These are phyloP conservation scores for Orussus abietinus DNA, from an alignment of 1,140 invertebrate genomes.

Conservation along the genomic window DNA sequence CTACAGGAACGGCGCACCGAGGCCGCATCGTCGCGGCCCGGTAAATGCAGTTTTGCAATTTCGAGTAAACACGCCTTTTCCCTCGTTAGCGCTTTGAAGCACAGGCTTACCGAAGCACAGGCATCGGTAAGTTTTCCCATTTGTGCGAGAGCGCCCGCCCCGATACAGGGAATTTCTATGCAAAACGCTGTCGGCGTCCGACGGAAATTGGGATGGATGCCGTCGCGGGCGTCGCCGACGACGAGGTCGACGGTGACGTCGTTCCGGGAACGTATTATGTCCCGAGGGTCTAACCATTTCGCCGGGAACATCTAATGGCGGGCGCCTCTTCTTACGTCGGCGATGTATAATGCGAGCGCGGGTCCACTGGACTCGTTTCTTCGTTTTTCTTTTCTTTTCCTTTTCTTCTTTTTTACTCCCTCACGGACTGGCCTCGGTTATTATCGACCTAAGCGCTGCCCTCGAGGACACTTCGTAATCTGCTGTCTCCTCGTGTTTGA, in stretches of 20 bases:
- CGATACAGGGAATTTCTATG: constrained; percentile 28
- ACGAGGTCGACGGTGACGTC: constrained; percentile 15
- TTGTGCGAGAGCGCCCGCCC: constrained; percentile 18
- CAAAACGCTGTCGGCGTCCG: constrained; percentile 19
- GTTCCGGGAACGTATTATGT: constrained; percentile 20
- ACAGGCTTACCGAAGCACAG: not conserved
- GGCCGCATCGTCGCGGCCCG: too few relatives aligned
- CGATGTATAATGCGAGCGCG: too few relatives aligned
- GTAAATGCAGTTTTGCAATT: constrained; percentile 2
- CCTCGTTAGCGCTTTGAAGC: constrained; percentile 13
- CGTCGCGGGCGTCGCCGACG: not conserved
- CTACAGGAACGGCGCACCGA: too few relatives aligned
- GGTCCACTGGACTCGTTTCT: too few relatives aligned
- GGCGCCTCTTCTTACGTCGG: too few relatives aligned
- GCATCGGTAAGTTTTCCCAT: constrained; percentile 32
- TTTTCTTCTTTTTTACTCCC: too few relatives aligned
- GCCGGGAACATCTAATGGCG: too few relatives aligned
- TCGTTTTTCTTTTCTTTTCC: too few relatives aligned
- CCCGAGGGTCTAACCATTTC: constrained; percentile 4
- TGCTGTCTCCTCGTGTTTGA: too few relatives aligned
- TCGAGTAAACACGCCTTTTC: constrained; percentile 18
- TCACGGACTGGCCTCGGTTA: too few relatives aligned
- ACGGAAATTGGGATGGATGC: constrained; percentile 22
- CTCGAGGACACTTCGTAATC: too few relatives aligned
- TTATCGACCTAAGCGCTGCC: too few relatives aligned